A percentile compares a stretch with the other conserved stretches of the same genome.
phyloP scores from a whole-genome alignment of 1,140 invertebrate species.

The Zaprionus gabonicus region DNA sequence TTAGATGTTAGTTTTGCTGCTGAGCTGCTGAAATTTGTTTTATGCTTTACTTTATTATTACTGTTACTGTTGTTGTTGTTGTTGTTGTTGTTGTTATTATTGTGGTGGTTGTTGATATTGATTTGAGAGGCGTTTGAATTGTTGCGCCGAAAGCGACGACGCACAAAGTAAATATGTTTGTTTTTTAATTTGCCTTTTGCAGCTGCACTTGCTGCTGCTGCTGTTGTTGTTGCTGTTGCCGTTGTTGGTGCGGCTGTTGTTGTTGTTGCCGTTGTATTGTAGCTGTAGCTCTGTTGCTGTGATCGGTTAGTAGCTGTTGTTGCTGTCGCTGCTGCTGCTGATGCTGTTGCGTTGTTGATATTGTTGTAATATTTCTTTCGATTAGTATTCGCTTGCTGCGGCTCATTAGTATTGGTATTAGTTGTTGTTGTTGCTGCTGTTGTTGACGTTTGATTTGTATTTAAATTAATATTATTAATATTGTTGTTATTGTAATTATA shows the following conservation, averaged over 20 bases:
- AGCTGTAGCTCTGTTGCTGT: constrained; percentile 20
- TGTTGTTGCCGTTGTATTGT: constrained; percentile 12
- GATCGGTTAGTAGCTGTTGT: constrained; percentile 31
- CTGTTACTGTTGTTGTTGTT: constrained; percentile 32
- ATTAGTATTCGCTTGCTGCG: constrained; percentile 50
- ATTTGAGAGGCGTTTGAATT: constrained; percentile 53
- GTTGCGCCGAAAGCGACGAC: constrained; percentile 56
- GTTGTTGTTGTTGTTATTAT: constrained; percentile 25
- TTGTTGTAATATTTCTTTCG: constrained; percentile 56
- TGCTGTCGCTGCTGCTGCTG: constrained; percentile 32
- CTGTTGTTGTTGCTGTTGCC: constrained; percentile 39
- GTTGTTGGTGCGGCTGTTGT: constrained; percentile 26
- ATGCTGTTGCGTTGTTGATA: constrained; percentile 30
- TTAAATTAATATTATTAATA: constrained; percentile 61
- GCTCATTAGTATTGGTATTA: constrained; percentile 43
- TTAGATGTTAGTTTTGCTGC: constrained; percentile 31
- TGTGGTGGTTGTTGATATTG: constrained; percentile 36
- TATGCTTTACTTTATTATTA: constrained; percentile 46
- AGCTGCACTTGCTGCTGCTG: constrained; percentile 32
- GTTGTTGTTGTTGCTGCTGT: constrained; percentile 40
- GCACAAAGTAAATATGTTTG: constrained; percentile 61
- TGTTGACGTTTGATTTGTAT: constrained; percentile 47
- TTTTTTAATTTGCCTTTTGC: constrained; percentile 55
- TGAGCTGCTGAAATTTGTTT: constrained; percentile 47
- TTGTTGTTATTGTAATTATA: constrained; percentile 56